Evolutionary conservation across 2,888 invertebrate species (phyloP), one percentile per base, ranked within the genome.

Genomic region (Eupithecia subumbrata): DNA sequence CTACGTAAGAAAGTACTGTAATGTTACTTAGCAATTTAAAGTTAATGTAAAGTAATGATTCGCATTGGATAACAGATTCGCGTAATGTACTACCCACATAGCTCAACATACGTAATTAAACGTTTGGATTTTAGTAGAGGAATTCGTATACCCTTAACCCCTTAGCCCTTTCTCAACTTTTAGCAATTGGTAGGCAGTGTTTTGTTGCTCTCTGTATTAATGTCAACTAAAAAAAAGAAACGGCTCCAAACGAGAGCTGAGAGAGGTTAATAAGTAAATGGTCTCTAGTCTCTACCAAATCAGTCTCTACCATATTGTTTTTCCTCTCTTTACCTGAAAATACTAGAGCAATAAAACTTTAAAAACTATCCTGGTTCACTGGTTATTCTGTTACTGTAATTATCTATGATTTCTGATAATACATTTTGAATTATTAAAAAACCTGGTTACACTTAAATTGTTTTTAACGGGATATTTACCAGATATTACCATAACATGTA

Each of bases 1-100:
- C n/a, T 40, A 34, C n/a, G 67, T 67, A 37, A 37, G 67, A 40
- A 40, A 67, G 67, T 40, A 40, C 37, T 67, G 40, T 70, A 37
- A 60, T 60, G 8, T 40, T 40, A 56, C 52, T 52, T 70, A 70
- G 70, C 48, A 48, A 70, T 60, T 37, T 37, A 56, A 70, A 70
- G 37, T 14, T 60, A 18, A 60, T 22, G 56, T 52, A 52, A 70
- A 18, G 18, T 56, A 60, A 52, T 40, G 16, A 56, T 70, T 70
- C n/a, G 70, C 56, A 56, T 70, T 37, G 30, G 70, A 60, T 56
- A 40, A 22, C 34, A 37, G 64, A 18, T 22, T 64, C 64, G 37
- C 37, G 67, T 67, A 67, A 67, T 34, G 18, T 34, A 16, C 8
- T 34, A 64, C 64, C 22, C 4, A 60, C 25, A 52, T n/a, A 52